Percentiles rank a stretch among this genome's conserved stretches.
Evolutionary conservation across 1,140 invertebrate genomes (phyloP).

Genomic region (Rhopalosiphum padi): DNA sequence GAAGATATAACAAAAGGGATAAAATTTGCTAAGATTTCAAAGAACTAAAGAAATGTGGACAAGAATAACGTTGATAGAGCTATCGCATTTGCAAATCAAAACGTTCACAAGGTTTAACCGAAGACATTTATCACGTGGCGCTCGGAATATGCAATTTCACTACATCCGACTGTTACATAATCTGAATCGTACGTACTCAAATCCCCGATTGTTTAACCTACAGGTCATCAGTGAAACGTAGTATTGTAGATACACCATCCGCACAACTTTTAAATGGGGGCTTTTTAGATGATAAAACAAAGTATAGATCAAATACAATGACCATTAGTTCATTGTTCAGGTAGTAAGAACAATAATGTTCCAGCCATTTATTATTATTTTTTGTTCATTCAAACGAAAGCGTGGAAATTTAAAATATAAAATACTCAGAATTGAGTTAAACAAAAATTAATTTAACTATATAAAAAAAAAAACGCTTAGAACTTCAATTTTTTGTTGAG

Average conservation of each 20-base stretch:
- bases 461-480: neutral
- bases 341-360: neutral
- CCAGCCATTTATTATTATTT: neutral
- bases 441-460: neutral
- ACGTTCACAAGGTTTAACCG: neutral
- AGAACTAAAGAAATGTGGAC: neutral
- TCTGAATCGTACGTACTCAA: neutral
- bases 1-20: neutral
- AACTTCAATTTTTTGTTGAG: neutral
- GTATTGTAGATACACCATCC: neutral
- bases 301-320: neutral
- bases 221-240: neutral
- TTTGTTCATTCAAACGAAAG: neutral
- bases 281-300: neutral
- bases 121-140: neutral
- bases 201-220: conserved; percentile 8
- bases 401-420: neutral
- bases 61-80: neutral
- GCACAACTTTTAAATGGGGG: neutral
- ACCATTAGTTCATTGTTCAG: neutral
- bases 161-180: neutral
- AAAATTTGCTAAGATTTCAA: neutral
- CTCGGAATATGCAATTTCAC: conserved; percentile 5
- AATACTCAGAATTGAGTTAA: neutral
- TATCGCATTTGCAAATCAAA: neutral